These are phyloP conservation scores for Drosophila albomicans DNA, from an alignment of 1,140 invertebrate genomes.

Conservation along the genomic window DNA sequence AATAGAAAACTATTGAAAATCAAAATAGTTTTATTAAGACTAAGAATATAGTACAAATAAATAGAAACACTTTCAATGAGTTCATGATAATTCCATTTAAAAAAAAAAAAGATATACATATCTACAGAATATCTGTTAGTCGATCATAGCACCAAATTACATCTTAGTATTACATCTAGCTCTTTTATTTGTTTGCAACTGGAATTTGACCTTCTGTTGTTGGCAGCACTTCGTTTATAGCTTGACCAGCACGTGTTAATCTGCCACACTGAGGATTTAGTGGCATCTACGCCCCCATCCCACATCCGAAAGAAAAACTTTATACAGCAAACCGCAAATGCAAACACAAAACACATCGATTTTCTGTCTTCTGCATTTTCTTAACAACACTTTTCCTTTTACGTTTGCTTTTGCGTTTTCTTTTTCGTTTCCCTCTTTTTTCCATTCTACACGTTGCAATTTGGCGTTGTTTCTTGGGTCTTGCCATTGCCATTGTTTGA, in stretches of 20 bases:
- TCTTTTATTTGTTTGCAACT: constrained; percentile 49
- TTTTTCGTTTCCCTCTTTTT: neutral
- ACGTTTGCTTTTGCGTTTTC: neutral
- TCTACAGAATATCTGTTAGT: neutral
- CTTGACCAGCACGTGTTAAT: constrained; percentile 73
- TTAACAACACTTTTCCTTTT: constrained; percentile 50
- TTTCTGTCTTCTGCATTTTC: constrained; percentile 78
- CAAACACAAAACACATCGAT: constrained; percentile 55
- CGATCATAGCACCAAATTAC: neutral
- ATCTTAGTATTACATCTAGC: neutral
- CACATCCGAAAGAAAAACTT: constrained; percentile 29
- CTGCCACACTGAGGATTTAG: constrained; percentile 78
- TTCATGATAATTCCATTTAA: too few species aligned
- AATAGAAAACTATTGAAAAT: too few species aligned
- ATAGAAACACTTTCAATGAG: too few species aligned
- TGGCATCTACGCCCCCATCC: constrained; percentile 31
- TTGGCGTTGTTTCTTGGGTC: constrained; percentile 62
- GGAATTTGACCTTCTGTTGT: constrained; percentile 65
- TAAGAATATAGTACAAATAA: neutral
- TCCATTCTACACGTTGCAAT: constrained; percentile 67
- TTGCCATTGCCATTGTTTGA: constrained; percentile 78
- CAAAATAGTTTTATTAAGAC: too few species aligned
- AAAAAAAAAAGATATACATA: too few species aligned
- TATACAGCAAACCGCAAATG: constrained; percentile 32
- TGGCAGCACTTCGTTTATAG: constrained; percentile 36